A percentile compares a stretch with the other conserved stretches of the same genome.
These are phyloP conservation scores for Aleiodes testaceus DNA, from an alignment of 2,888 invertebrate species.

Conservation along the genomic window DNA sequence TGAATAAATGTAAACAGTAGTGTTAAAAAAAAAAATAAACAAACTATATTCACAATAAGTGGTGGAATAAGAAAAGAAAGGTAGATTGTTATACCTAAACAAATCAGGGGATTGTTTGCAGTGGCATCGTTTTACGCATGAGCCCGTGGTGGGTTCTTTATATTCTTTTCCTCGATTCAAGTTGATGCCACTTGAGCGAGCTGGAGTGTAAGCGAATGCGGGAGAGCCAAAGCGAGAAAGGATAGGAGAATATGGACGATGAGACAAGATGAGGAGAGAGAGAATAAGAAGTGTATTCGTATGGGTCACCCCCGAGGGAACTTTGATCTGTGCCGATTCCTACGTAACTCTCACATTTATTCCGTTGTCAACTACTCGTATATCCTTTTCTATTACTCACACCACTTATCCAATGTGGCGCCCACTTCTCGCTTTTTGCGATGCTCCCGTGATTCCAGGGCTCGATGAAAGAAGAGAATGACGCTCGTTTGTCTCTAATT, in stretches of 20 bases:
- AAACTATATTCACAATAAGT: slow-evolving; percentile 36
- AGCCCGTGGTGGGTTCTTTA: slow-evolving; percentile 69
- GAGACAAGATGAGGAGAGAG: slow-evolving; percentile 38
- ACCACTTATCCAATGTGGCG: slow-evolving; percentile 26
- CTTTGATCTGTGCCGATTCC: slow-evolving; percentile 71
- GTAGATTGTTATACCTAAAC: slow-evolving; percentile 67
- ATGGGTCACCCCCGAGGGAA: slow-evolving; percentile 63
- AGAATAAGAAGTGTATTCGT: slow-evolving; percentile 48
- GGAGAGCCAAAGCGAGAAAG: slow-evolving; percentile 47
- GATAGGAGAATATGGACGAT: slow-evolving; percentile 9
- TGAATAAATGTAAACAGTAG: slow-evolving; percentile 44
- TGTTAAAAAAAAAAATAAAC: slow-evolving; percentile 39
- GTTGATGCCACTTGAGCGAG: slow-evolving; percentile 72
- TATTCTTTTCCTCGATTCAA: slow-evolving; percentile 69
- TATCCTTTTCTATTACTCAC: slow-evolving; percentile 21
- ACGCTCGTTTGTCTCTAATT: slow-evolving; percentile 35
- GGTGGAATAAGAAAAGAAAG: slow-evolving; percentile 23
- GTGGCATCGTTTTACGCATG: slow-evolving; percentile 73
- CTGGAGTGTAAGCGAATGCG: slow-evolving; percentile 66
- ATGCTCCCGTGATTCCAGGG: slow-evolving; percentile 33
- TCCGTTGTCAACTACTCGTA: background rate
- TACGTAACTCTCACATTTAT: slow-evolving; percentile 50
- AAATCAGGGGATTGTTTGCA: slow-evolving; percentile 72
- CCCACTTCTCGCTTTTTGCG: slow-evolving; percentile 40
- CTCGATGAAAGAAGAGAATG: slow-evolving; percentile 10